phyloP scores from a whole-genome alignment of 2,113 vertebrate genomes.

The Sorex araneus region DNA sequence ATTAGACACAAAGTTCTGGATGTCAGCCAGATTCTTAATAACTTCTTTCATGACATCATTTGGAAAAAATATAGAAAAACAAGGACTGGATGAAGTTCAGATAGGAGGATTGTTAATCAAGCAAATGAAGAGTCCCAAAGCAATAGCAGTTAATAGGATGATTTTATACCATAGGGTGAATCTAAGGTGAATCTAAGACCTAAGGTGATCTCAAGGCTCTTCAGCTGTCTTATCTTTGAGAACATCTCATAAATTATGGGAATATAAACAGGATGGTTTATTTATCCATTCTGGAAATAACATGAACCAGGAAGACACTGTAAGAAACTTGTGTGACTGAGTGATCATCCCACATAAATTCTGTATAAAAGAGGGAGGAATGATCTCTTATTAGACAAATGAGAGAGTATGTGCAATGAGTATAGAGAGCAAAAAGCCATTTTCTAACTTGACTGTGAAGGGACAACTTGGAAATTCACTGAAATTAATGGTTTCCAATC shows the following conservation, averaged over 20 bases:
- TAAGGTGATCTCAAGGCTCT: not conserved
- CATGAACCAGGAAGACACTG: not conserved
- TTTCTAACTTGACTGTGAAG: not conserved
- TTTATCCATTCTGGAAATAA: not conserved
- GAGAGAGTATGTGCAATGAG: not conserved
- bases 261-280: slow-evolving; percentile 12
- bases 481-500: too few species aligned
- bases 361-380: not conserved
- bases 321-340: not conserved
- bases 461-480: too few species aligned
- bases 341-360: not conserved
- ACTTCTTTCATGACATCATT: not conserved
- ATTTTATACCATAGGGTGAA: not conserved
- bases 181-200: not conserved
- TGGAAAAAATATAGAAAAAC: slow-evolving; percentile 15
- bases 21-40: not conserved
- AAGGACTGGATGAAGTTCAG: not conserved
- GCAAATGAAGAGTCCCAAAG: slow-evolving; percentile 23
- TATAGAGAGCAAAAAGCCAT: not conserved
- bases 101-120: not conserved
- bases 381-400: not conserved
- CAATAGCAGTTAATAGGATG: not conserved
- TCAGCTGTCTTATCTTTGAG: not conserved
- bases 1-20: too few species aligned
- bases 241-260: not conserved